phyloP scores from a whole-genome alignment of 1,140 invertebrate genomes.

The Hetaerina americana region DNA sequence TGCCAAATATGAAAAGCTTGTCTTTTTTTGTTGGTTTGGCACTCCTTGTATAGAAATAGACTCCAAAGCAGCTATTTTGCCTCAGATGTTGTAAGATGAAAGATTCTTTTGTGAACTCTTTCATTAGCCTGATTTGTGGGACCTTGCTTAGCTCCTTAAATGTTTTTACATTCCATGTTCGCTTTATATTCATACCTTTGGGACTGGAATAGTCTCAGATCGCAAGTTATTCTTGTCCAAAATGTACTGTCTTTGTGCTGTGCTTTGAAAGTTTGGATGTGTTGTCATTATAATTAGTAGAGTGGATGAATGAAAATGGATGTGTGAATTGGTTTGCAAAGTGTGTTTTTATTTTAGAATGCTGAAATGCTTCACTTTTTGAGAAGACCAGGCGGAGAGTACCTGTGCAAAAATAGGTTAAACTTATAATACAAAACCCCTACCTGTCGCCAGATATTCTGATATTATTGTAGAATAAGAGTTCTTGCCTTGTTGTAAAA shows the following conservation, averaged over 20 bases:
- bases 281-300: neutral
- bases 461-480: neutral
- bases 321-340: neutral
- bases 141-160: conserved; percentile 1
- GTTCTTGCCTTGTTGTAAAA: neutral
- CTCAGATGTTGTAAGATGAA: neutral
- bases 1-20: neutral
- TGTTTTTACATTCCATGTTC: conserved; percentile 7
- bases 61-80: neutral
- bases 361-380: conserved; percentile 8
- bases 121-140: neutral
- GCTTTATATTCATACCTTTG: neutral
- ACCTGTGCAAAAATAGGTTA: conserved; percentile 3
- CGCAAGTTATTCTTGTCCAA: neutral
- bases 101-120: neutral
- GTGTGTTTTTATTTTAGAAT: neutral
- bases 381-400: conserved; percentile 2
- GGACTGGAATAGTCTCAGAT: neutral
- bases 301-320: neutral
- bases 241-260: neutral
- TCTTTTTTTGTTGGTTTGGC: neutral
- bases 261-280: conserved; percentile 3
- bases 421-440: neutral
- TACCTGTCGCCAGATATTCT: neutral
- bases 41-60: neutral